Base-by-base conservation (phyloP, 2,888 invertebrate genomes). In the Conus canariensis region DNA sequence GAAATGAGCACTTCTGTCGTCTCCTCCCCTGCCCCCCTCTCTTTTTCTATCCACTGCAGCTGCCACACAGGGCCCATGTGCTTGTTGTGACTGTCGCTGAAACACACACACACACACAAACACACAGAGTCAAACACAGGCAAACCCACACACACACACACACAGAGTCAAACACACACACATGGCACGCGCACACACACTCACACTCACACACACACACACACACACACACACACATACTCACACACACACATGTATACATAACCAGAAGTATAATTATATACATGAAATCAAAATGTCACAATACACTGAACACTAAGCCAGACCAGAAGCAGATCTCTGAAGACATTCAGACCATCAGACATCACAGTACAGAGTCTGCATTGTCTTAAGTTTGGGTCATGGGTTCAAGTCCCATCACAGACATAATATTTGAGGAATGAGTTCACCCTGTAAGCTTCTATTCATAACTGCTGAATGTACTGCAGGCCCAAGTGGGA, bases 31-130 rank as follows among this genome's bases (percentile, higher is more conserved):
- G 95, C 94, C 19, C 95, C 10, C 82, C 95, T 90, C 90, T 96
- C 96, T 92, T 95, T 96, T 92, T 96, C 95, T 16, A 96, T 95
- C 96, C 96, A 96, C 90, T 93, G 93, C 70, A 96, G 92, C 93
- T 96, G 95, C 95, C 96, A 96, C n/a, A 96, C 95, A 59, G 96
- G 96, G 19, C 94, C 95, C 85, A 95, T 94, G 92, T 96, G 96
- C 90, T 96, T 95, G 64, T 95, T 95, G 45, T 93, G 91, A 9
- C 94, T 93, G 67, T 95, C 94, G 91, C 96, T 96, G 91, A 93
- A 91, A 80, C 64, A 85, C 5, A 25, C n/a, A 60, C 22, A 22
- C 58, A 58, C 59, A 58, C 59, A 85, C 85, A 85, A 59, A 16
- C 85, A 85, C 85, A 30, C 77, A 77, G 9, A 77, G 25, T 14